Percentiles rank a stretch among this genome's conserved stretches.
Evolutionary conservation across 2,888 invertebrate species (phyloP).

Genomic region (Coremacera marginata): DNA sequence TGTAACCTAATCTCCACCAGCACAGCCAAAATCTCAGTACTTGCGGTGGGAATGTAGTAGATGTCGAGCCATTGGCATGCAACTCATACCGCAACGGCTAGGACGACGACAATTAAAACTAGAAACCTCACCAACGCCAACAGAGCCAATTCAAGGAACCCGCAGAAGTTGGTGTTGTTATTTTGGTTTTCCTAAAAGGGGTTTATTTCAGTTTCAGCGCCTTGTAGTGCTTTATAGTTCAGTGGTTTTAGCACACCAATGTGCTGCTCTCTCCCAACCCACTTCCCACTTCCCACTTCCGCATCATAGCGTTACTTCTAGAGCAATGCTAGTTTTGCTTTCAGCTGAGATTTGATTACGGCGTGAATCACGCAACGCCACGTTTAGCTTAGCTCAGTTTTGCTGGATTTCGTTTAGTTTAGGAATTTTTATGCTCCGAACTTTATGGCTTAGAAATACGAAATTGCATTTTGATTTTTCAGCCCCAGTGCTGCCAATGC

Average conservation of each 20-base stretch:
- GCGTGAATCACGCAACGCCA: background rate
- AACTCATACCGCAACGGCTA: background rate
- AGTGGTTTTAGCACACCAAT: too few species aligned
- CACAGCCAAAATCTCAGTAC: background rate
- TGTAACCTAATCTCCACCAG: background rate
- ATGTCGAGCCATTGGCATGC: background rate
- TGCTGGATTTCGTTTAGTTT: slow-evolving; percentile 9
- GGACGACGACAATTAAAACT: slow-evolving; percentile 18
- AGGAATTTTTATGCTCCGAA: slow-evolving; percentile 49
- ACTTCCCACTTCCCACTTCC: background rate
- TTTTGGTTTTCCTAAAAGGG: background rate
- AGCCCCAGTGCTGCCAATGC: slow-evolving; percentile 31
- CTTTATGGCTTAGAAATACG: slow-evolving; percentile 50
- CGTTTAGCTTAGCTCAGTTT: background rate
- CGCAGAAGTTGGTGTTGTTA: slow-evolving; percentile 12
- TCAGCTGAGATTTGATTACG: background rate
- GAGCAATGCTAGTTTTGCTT: background rate
- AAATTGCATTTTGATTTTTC: slow-evolving; percentile 48
- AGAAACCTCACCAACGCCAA: background rate
- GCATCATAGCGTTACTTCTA: background rate
- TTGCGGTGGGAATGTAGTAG: background rate
- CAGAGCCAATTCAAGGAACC: background rate
- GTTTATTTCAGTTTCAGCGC: background rate
- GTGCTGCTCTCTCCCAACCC: background rate
- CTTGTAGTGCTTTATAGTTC: background rate